Percentiles rank a stretch among this genome's conserved stretches.
Evolutionary conservation across 2,888 invertebrate species (phyloP).

Genomic region (Adineta ricciae): DNA sequence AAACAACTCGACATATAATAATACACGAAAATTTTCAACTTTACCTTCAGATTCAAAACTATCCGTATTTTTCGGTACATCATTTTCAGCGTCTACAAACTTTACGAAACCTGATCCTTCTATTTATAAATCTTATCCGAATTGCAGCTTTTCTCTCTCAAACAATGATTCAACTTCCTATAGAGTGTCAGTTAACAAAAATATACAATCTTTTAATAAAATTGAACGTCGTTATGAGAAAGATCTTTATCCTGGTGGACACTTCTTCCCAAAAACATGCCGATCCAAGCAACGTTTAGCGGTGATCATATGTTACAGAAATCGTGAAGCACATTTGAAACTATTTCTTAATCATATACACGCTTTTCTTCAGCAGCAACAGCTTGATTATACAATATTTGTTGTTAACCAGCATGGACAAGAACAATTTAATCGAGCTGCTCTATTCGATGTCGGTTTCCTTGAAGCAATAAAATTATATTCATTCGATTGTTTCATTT

Average conservation of each 20-base stretch:
- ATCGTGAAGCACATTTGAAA: constrained; percentile 5
- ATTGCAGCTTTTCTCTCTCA: not conserved
- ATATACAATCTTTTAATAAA: not conserved
- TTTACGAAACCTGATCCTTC: not conserved
- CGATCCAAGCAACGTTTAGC: not conserved
- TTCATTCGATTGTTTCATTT: constrained; percentile 71
- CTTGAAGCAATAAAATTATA: constrained; percentile 70
- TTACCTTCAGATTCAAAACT: no score
- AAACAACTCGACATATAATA: not conserved
- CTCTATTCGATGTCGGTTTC: constrained; percentile 91
- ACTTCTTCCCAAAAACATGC: not conserved
- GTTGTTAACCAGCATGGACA: not conserved
- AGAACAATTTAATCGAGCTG: constrained; percentile 78
- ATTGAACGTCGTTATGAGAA: not conserved
- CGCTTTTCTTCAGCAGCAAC: not conserved
- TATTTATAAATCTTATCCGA: not conserved
- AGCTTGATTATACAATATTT: constrained; percentile 23
- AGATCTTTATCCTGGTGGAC: not conserved
- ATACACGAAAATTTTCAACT: no score
- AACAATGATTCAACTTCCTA: not conserved
- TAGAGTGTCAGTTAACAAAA: not conserved
- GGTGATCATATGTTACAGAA: not conserved
- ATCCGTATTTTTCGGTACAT: not conserved
- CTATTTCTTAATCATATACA: constrained; percentile 12
- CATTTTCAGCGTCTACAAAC: not conserved